Base-by-base conservation (phyloP, 2,797 vertebrate genomes). In the Gymnothorax reevesii region DNA sequence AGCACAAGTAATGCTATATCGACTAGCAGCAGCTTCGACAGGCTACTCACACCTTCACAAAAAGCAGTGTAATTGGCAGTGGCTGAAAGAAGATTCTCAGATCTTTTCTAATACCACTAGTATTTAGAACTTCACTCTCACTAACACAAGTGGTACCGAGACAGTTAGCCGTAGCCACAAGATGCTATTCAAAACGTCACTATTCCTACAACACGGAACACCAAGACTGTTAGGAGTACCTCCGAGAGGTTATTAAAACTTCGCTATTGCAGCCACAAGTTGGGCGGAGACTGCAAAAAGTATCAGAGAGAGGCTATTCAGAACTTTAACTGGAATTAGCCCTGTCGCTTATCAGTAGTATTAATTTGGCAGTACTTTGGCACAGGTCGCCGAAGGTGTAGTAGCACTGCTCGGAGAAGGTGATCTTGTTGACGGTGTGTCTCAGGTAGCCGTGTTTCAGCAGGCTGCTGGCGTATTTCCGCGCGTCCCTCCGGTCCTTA, bases 341-440 rank as follows among this genome's bases (percentile, higher is more conserved):
- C 7, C 8, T 27, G 33, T 25, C 69, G 33, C 69, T 27, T 42
- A 27, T 33, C 10, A 27, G n/a, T 27, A 4, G 71, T 42, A 10
- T n/a, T 25, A 60, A 15, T 79, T 25, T n/a, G 4, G 54, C 87
- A 25, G 52, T 95, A 99, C 99, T 98, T 94, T 97, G 97, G 93
- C 98, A 98, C 91, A 99, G 97, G 92, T 99, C 99, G 86, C 98
- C 98, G 7, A 99, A 99, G 86, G 99, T 98, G 0, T 99, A 99
- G 92, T 99, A 99, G 94, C 99, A 99, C 94, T 99, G 99, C 90
- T 99, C 99, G 0, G 99, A 99, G 95, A 99, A 99, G 91, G 99
- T 99, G 96, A 99, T 97, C 94, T 99, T 99, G 96, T 99, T 99
- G 91, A 99, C 99, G 0, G 99, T 99, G 95, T 99, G 99, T 92